phyloP scores from a whole-genome alignment of 1,140 invertebrate species.

The Drosophila leontia region DNA sequence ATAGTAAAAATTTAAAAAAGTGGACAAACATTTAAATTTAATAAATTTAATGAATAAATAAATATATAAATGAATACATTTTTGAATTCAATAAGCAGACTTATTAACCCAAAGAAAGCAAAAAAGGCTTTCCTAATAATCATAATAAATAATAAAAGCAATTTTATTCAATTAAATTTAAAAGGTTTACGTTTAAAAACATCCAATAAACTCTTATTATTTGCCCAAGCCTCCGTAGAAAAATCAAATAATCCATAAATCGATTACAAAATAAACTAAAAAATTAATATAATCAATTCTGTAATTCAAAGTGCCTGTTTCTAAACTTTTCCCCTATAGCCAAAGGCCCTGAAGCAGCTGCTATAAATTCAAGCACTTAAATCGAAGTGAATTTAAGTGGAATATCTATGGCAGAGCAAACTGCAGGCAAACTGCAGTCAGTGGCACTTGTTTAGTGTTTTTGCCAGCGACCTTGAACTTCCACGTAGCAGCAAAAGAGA shows the following conservation, averaged over 20 bases:
- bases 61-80: too few species aligned
- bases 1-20: too few species aligned
- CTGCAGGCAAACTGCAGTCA: constrained; percentile 31
- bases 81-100: too few species aligned
- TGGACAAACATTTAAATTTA: too few species aligned
- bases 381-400: constrained; percentile 20
- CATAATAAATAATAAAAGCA: too few species aligned
- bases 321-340: background rate
- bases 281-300: background rate
- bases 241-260: background rate
- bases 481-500: constrained; percentile 2
- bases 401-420: constrained; percentile 16
- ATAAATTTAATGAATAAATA: too few species aligned
- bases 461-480: constrained; percentile 43
- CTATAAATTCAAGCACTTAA: constrained; percentile 6
- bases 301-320: background rate
- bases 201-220: background rate
- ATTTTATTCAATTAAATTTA: too few species aligned
- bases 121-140: too few species aligned
- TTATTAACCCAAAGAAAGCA: too few species aligned
- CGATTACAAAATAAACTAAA: background rate
- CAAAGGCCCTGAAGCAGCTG: background rate
- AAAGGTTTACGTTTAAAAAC: background rate
- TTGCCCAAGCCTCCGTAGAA: background rate
- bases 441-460: constrained; percentile 33